Percentiles rank a stretch among this genome's conserved stretches.
These are phyloP conservation scores for Enteromius unitaeniatus DNA, from an alignment of 2,797 vertebrate species.

Conservation along the genomic window DNA sequence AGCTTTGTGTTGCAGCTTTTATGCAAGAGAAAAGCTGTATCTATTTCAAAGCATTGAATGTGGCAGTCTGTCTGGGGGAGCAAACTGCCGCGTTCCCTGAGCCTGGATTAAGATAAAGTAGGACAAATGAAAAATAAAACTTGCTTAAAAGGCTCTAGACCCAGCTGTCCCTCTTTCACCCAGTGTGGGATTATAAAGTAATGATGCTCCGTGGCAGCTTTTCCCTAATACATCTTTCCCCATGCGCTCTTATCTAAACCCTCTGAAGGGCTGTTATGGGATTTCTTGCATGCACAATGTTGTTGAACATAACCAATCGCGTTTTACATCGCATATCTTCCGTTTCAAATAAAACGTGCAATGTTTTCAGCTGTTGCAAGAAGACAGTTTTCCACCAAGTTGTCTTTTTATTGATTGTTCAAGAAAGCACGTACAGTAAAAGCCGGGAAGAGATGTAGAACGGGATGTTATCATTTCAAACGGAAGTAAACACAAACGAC, in stretches of 20 bases:
- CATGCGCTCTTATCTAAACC: conserved; percentile 40
- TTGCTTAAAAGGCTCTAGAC: conserved; percentile 78
- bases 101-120: conserved; percentile 81
- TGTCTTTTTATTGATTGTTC: conserved; percentile 22
- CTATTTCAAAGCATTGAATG: conserved; percentile 66
- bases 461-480: not conserved
- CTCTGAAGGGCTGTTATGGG: conserved; percentile 38
- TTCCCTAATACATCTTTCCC: conserved; percentile 43
- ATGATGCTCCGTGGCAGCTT: conserved; percentile 66
- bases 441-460: conserved; percentile 1
- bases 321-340: conserved; percentile 20
- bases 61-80: conserved; percentile 58
- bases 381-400: not conserved
- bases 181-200: conserved; percentile 76
- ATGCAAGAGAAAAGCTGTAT: conserved; percentile 53
- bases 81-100: conserved; percentile 66
- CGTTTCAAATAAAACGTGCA: not conserved
- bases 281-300: conserved; percentile 30
- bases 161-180: conserved; percentile 78
- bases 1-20: conserved; percentile 46
- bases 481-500: conserved; percentile 68
- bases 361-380: not conserved
- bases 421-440: not conserved
- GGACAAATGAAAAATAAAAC: conserved; percentile 81
- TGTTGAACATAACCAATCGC: conserved; percentile 3